These are phyloP conservation scores for Diadophis punctatus DNA, from an alignment of 2,113 vertebrate species.

Conservation along the genomic window DNA sequence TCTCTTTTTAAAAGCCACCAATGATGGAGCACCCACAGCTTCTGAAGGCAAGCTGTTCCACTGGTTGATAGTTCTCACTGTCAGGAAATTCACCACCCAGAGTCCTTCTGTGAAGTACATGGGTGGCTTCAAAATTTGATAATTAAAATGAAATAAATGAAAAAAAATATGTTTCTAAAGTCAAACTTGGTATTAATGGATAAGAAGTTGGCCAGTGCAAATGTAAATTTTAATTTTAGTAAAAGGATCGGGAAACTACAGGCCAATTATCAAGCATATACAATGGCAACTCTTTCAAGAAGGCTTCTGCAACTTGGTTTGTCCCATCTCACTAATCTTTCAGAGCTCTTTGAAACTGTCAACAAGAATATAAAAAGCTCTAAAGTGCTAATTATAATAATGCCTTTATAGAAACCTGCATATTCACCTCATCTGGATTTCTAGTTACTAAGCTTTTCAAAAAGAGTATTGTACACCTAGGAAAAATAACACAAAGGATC, in stretches of 20 bases:
- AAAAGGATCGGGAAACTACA: not conserved
- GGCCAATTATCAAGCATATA: not conserved
- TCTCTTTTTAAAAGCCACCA: not conserved
- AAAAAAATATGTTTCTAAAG: not conserved
- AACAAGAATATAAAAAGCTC: not conserved
- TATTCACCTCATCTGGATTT: not conserved
- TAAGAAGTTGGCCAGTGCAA: not conserved
- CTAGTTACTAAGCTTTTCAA: not conserved
- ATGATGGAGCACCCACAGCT: not conserved
- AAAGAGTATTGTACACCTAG: not conserved
- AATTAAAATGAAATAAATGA: not conserved
- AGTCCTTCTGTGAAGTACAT: not conserved
- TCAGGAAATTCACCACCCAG: not conserved
- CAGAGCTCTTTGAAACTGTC: not conserved
- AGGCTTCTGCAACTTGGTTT: not conserved
- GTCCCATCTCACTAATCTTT: not conserved
- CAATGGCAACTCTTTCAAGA: not conserved
- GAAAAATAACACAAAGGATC: not conserved
- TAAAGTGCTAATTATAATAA: no score
- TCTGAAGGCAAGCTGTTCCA: not conserved
- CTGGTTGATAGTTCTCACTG: not conserved
- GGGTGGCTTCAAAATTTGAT: not conserved
- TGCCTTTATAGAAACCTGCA: not conserved
- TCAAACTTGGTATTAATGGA: not conserved
- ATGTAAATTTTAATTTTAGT: not conserved